Evolutionary conservation across 2,113 vertebrate species (phyloP), one percentile per base, ranked within the genome.

Genomic region (Sula dactylatra): DNA sequence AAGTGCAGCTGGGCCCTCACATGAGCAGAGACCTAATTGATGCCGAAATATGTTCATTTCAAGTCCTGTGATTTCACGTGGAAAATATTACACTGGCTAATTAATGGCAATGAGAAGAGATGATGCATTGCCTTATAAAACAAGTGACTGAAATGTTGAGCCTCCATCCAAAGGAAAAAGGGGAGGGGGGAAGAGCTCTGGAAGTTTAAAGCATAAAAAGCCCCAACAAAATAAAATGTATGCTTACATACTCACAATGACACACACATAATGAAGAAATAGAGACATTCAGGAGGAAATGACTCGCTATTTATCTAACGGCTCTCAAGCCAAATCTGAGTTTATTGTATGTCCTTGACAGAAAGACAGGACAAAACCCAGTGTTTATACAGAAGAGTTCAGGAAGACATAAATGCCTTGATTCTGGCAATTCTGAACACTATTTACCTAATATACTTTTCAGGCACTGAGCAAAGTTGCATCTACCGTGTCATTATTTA

Each of bases 11-110:
- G 97, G 97, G 96, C 69, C 93, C 95, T 97, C 95, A 91, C 89
- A 82, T 78, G 81, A 98, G 95, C 82, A 88, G 79, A 94, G 94
- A 97, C 71, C 83, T 97, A 97, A 98, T 95, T 97, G 96, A 97
- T 94, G 94, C 76, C 13, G 96, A 97, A 97, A 97, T 96, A 97
- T 92, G 94, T 91, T 97, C 96, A 92, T 91, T 98, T 96, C 77
- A 96, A 97, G 96, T 97, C 61, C 31, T 94, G 94, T 97, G 96
- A 98, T 96, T 98, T 98, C 97, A 97, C 24, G 4, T 95, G 97
- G 97, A 98, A 98, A 98, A 95, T 97, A 94, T 97, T 97, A 96
- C 84, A 76, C 94, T 77, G 86, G 62, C 69, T 97, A 97, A 96
- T 97, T 97, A 98, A 98, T 84, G 92, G 96, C 91, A 94, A 94